Conservation (phyloP, 2,113 vertebrate genomes). For the Neogale vison region DNA sequence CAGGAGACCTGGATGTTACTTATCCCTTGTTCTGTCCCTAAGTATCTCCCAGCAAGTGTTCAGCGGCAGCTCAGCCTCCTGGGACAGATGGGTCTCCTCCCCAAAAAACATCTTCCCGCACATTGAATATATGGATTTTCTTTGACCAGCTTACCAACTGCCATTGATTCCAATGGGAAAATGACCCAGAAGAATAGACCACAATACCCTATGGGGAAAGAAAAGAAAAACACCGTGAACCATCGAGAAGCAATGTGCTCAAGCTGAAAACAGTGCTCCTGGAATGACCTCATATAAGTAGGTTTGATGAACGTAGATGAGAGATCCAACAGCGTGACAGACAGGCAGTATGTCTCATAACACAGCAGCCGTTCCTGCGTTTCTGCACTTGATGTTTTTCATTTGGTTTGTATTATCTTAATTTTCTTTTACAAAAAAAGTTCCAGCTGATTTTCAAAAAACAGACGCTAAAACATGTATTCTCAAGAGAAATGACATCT, state of each 20-base stretch:
- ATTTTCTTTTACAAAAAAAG: background rate
- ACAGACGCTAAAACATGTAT: background rate
- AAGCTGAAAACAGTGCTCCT: background rate
- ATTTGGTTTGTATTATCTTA: background rate
- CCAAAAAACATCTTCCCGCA: background rate
- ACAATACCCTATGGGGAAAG: background rate
- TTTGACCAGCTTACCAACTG: background rate
- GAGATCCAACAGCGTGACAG: background rate
- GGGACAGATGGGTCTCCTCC: background rate
- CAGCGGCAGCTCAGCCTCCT: too few relatives aligned
- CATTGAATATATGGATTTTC: background rate
- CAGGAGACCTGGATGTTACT: too few relatives aligned
- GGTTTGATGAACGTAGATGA: too few relatives aligned
- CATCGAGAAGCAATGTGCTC: background rate
- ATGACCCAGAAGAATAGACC: rapidly evolving
- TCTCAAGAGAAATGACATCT: background rate
- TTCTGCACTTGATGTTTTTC: background rate
- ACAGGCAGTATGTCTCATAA: rapidly evolving
- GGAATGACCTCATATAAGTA: background rate
- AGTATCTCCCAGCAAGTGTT: background rate
- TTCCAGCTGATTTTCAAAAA: background rate
- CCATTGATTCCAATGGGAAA: rapidly evolving
- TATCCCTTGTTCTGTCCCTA: too few relatives aligned
- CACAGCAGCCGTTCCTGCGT: background rate
- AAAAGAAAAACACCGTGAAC: background rate